Evolutionary conservation across 2,113 vertebrate genomes (phyloP), one percentile per base, ranked within the genome.

Genomic region (Microtus richardsoni): DNA sequence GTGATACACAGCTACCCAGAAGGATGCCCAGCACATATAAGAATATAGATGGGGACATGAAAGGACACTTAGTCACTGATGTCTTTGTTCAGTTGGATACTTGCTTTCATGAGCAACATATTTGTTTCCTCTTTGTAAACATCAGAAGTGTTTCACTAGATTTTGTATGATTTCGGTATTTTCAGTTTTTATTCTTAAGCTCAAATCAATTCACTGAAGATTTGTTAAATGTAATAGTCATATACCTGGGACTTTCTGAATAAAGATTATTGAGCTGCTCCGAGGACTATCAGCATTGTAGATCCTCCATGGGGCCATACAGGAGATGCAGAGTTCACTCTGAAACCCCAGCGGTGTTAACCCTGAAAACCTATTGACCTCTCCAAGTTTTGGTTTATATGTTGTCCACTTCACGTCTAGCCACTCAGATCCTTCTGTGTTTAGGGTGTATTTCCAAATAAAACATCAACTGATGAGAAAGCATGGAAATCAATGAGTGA

Each of bases 201-300:
- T 92, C 62, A 89, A 91, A 75, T 91, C 30, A 80, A 7, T 60
- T 91, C 28, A 66, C 70, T 75, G 8, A 86, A 93, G 33, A n/a
- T 28, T 28, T 83, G 58, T 30, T 41, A 28, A 16, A 19, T 62
- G 3, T 62, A 26, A 26, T 62, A 62, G 13, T 41, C 19, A 28
- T 41, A n/a, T 74, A 28, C 22, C n/a, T 84, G 75, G n/a, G 13
- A 41, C 22, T 77, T 49, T 91, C 44, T 36, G 28, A 95, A 82
- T 80, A 44, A 91, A 79, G 49, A 41, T 80, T 49, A 68, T 30
- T 78, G 71, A 71, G 39, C 12, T 74, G 54, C 21, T 88, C 9
- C 28, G n/a, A 62, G 7, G 4, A 4, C 17, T 28, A 9, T 41
- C 54, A 83, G 24, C n/a, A 41, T 14, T 83, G 24, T 39, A 28